phyloP scores from a whole-genome alignment of 2,888 invertebrate genomes.

The Masnerella sp. region DNA sequence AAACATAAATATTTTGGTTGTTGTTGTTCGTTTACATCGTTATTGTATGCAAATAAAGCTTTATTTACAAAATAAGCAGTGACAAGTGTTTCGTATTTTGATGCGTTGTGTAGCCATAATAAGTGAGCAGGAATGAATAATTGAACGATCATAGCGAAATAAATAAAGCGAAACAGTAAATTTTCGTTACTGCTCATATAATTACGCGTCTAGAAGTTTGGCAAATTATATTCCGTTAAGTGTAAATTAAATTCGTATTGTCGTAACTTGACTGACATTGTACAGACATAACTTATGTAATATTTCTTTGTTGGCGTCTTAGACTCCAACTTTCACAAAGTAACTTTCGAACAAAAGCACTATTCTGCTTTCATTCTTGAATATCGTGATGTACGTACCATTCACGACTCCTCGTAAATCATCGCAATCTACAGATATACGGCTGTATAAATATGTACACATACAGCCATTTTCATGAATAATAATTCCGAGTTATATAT shows the following conservation, averaged over 20 bases:
- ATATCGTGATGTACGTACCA: slow-evolving; percentile 53
- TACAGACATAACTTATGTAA: slow-evolving; percentile 44
- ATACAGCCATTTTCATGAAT: slow-evolving; percentile 47
- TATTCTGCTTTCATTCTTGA: slow-evolving; percentile 53
- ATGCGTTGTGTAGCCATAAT: too few species aligned
- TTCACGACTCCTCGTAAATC: slow-evolving; percentile 50
- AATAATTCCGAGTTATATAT: slow-evolving; percentile 47
- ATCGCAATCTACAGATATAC: slow-evolving; percentile 49
- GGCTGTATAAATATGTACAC: slow-evolving; percentile 46
- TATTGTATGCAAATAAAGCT: too few species aligned
- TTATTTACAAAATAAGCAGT: too few species aligned
- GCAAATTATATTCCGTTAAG: slow-evolving; percentile 43
- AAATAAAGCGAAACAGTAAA: slow-evolving; percentile 5
- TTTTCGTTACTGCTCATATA: background rate
- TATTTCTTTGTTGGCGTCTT: slow-evolving; percentile 50
- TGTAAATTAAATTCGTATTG: slow-evolving; percentile 48
- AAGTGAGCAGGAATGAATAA: too few species aligned
- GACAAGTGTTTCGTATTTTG: too few species aligned
- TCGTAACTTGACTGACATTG: slow-evolving; percentile 51
- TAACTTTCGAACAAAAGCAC: slow-evolving; percentile 51
- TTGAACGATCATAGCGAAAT: background rate
- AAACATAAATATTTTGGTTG: too few species aligned
- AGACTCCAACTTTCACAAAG: slow-evolving; percentile 49
- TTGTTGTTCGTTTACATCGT: too few species aligned
- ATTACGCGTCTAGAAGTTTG: slow-evolving; percentile 42